Conservation (phyloP, 2,113 vertebrate genomes). For the Heterocephalus glaber region DNA sequence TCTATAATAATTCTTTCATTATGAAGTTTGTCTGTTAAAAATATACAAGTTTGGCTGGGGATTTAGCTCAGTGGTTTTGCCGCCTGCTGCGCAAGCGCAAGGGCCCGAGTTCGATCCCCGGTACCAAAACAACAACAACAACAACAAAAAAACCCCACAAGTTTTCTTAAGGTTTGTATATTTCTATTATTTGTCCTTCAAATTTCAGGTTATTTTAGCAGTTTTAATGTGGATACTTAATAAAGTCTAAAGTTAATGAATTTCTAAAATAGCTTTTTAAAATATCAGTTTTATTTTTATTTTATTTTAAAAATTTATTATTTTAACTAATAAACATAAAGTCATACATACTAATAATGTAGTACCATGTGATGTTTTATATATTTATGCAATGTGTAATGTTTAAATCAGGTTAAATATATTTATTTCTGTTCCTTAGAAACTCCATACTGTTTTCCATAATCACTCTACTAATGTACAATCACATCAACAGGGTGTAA, state of each 20-base stretch:
- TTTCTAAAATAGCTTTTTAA: not conserved
- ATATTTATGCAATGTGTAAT: not conserved
- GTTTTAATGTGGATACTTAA: not conserved
- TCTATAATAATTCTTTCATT: not conserved
- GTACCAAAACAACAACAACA: no score
- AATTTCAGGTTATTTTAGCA: slow-evolving; percentile 7
- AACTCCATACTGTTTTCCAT: not conserved
- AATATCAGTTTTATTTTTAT: not conserved
- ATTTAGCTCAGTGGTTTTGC: no score
- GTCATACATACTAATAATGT: not conserved
- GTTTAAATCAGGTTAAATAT: not conserved
- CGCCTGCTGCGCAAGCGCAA: no score
- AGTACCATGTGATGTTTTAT: not conserved
- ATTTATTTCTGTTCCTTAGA: not conserved
- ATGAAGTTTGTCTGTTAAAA: not conserved
- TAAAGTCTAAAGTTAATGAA: slow-evolving; percentile 4
- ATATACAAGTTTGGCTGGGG: not conserved
- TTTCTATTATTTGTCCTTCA: not conserved
- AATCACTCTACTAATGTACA: not conserved
- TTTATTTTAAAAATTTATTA: not conserved
- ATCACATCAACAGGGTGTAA: not conserved
- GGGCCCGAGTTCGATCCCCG: no score
- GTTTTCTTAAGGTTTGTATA: not conserved
- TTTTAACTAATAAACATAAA: not conserved
- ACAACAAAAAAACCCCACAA: not conserved